Evolutionary conservation across 2,113 vertebrate genomes (phyloP).

Genomic region (Hemibagrus wyckioides): DNA sequence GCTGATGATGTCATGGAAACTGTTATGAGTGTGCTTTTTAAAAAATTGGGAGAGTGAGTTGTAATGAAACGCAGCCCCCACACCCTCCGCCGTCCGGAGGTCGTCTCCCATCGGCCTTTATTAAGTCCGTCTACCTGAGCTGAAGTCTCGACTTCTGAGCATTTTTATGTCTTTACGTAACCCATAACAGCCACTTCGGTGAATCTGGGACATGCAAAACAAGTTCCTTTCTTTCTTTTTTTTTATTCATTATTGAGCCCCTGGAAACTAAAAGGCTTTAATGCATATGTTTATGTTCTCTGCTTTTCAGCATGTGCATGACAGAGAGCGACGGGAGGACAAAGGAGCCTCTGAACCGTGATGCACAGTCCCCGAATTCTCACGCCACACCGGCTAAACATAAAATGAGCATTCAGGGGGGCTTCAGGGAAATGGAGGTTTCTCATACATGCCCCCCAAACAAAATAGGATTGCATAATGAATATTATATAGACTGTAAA

Average conservation of each 20-base stretch:
- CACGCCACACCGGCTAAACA: constrained; percentile 34
- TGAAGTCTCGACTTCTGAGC: constrained; percentile 28
- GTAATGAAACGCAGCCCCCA: constrained; percentile 68
- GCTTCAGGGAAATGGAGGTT: constrained; percentile 20
- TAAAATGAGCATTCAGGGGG: constrained; percentile 33
- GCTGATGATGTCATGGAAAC: constrained; percentile 76
- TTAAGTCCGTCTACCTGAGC: constrained; percentile 56
- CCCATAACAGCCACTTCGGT: constrained; percentile 42
- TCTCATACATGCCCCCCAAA: constrained; percentile 26
- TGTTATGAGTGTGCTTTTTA: constrained; percentile 62
- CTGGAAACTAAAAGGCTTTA: constrained; percentile 23
- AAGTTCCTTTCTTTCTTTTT: not conserved
- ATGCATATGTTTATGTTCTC: constrained; percentile 42
- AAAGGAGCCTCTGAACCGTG: constrained; percentile 43
- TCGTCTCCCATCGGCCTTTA: constrained; percentile 43
- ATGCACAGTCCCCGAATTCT: constrained; percentile 1
- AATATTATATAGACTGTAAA: constrained; percentile 23
- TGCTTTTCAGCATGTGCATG: constrained; percentile 35
- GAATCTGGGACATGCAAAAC: constrained; percentile 18
- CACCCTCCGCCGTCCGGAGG: constrained; percentile 27
- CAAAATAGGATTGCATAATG: constrained; percentile 27
- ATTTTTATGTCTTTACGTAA: constrained; percentile 56
- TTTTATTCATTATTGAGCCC: constrained; percentile 3
- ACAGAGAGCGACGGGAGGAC: constrained; percentile 45
- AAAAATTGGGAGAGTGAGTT: constrained; percentile 66